A percentile compares a stretch with the other conserved stretches of the same genome.
These are phyloP conservation scores for Busseola fusca DNA, from an alignment of 2,888 invertebrate species.

Conservation along the genomic window DNA sequence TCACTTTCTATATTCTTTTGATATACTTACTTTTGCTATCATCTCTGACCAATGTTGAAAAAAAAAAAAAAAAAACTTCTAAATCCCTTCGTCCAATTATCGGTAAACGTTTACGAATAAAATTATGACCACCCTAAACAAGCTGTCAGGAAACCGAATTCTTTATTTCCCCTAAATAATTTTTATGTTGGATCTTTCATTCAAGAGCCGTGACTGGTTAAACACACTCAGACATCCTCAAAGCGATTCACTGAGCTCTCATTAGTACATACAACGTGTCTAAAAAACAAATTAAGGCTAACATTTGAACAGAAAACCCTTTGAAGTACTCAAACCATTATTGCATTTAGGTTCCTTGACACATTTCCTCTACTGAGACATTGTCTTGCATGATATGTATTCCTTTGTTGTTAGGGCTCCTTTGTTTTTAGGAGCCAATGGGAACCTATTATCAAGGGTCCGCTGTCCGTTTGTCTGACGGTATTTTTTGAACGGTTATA, in stretches of 20 bases:
- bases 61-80: not conserved
- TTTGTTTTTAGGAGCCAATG: not conserved
- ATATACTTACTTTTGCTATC: no score
- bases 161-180: not conserved
- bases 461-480: not conserved
- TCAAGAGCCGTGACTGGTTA: no score
- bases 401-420: not conserved
- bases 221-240: not conserved
- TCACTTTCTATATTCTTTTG: not conserved
- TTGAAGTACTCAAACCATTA: slow-evolving; percentile 10
- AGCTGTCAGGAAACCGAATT: not conserved
- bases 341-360: slow-evolving; percentile 12
- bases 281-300: slow-evolving; percentile 5
- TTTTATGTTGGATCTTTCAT: not conserved
- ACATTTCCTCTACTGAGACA: not conserved
- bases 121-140: not conserved
- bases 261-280: not conserved
- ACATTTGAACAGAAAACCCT: slow-evolving; percentile 9
- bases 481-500: not conserved
- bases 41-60: no score
- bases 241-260: not conserved
- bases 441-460: not conserved
- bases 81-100: no score
- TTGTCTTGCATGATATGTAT: slow-evolving; percentile 9
- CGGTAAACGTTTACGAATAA: not conserved